Percentiles rank a stretch among this genome's conserved stretches.
These are phyloP conservation scores for Cyanocitta stelleri DNA, from an alignment of 2,113 vertebrate genomes.

Conservation along the genomic window DNA sequence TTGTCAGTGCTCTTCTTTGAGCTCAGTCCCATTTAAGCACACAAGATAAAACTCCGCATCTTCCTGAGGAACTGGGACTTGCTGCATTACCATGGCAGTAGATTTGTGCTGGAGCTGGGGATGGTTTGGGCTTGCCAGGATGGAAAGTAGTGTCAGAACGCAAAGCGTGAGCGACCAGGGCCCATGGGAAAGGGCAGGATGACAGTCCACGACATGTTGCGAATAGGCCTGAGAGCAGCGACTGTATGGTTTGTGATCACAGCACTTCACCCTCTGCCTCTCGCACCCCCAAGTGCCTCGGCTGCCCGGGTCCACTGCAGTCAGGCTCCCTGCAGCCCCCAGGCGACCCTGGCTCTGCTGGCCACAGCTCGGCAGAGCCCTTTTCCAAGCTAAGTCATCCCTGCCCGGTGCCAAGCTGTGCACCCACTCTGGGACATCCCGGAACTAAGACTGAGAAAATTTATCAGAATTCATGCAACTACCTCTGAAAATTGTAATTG, in stretches of 20 bases:
- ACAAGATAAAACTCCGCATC: background rate
- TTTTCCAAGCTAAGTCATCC: background rate
- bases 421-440: too few relatives aligned
- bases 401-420: background rate
- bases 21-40: background rate
- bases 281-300: background rate
- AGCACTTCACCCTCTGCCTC: conserved; percentile 58
- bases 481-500: background rate
- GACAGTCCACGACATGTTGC: conserved; percentile 63
- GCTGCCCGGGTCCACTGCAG: background rate
- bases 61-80: conserved; percentile 17
- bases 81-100: conserved; percentile 34
- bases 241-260: conserved; percentile 60
- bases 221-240: conserved; percentile 69
- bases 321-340: background rate
- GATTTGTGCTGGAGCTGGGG: conserved; percentile 24
- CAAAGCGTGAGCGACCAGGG: conserved; percentile 51
- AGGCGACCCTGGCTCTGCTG: background rate
- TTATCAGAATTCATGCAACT: background rate
- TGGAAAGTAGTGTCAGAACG: conserved; percentile 66
- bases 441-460: background rate
- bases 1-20: background rate
- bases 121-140: conserved; percentile 65
- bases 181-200: conserved; percentile 66
- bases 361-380: background rate